Evolutionary conservation across 2,888 invertebrate species (phyloP).

Genomic region (Drosophila imparisetae): DNA sequence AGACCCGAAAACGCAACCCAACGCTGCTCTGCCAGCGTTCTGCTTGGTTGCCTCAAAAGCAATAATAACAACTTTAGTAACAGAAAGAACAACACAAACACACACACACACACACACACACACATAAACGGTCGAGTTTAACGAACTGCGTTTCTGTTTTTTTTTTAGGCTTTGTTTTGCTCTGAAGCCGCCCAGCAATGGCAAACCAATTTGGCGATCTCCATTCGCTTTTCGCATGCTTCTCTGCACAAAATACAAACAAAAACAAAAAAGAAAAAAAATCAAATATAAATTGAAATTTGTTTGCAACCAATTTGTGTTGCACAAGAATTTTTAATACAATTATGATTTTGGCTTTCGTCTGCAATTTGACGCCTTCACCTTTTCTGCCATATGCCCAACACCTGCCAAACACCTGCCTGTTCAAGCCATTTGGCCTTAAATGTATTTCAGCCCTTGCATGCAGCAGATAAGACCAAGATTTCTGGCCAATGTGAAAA

Average conservation of each 20-base stretch:
- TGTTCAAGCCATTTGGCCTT: slow-evolving; percentile 7
- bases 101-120: slow-evolving; percentile 8
- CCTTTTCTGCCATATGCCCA: slow-evolving; percentile 6
- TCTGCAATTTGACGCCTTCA: background rate
- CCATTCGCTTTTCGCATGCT: slow-evolving; percentile 48
- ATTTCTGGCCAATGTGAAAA: background rate
- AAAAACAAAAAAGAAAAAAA: slow-evolving; percentile 18
- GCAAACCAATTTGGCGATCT: slow-evolving; percentile 56
- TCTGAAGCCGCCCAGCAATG: slow-evolving; percentile 25
- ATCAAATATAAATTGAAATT: slow-evolving; percentile 38
- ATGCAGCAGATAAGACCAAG: background rate
- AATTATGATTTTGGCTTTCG: slow-evolving; percentile 34
- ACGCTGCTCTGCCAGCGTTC: slow-evolving; percentile 56
- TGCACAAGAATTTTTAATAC: slow-evolving; percentile 49
- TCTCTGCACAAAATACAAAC: slow-evolving; percentile 43
- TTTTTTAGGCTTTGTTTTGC: slow-evolving; percentile 14
- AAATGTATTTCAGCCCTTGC: background rate
- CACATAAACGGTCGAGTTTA: slow-evolving; percentile 64
- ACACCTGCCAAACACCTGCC: slow-evolving; percentile 12
- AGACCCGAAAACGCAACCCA: slow-evolving; percentile 54
- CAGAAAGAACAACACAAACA: slow-evolving; percentile 18
- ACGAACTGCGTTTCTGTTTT: slow-evolving; percentile 65
- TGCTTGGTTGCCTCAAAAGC: slow-evolving; percentile 60
- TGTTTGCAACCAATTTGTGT: slow-evolving; percentile 27
- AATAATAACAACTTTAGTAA: slow-evolving; percentile 39